Evolutionary conservation across 2,888 invertebrate genomes (phyloP).

Genomic region (Pollenia labialis): DNA sequence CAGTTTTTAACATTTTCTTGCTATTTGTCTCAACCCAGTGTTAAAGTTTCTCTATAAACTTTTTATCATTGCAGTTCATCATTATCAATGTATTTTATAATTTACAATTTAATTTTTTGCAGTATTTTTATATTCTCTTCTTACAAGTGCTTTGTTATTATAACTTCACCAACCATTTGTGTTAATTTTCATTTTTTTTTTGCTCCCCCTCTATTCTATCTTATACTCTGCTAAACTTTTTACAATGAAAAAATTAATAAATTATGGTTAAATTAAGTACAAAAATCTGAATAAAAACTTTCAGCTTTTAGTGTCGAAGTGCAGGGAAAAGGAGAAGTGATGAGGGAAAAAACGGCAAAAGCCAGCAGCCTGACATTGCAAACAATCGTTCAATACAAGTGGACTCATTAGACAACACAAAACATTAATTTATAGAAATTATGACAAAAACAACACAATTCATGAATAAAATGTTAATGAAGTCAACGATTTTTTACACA

Average conservation of each 20-base stretch:
- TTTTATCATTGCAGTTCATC: constrained; percentile 8
- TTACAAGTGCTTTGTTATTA: constrained; percentile 21
- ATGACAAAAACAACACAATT: constrained; percentile 28
- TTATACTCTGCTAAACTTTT: constrained; percentile 25
- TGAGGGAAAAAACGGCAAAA: too few relatives aligned
- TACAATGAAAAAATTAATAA: background rate
- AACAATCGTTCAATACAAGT: constrained; percentile 47
- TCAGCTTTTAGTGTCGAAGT: constrained; percentile 4
- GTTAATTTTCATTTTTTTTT: constrained; percentile 42
- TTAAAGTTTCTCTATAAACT: background rate
- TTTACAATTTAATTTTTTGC: constrained; percentile 20
- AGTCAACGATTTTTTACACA: constrained; percentile 7
- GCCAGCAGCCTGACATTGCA: constrained; percentile 18
- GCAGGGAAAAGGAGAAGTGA: background rate
- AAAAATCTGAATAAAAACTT: constrained; percentile 20
- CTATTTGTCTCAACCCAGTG: background rate
- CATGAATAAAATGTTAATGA: constrained; percentile 43
- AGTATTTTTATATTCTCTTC: background rate
- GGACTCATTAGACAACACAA: constrained; percentile 48
- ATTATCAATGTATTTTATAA: constrained; percentile 26
- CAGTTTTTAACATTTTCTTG: too few relatives aligned
- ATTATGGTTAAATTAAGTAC: constrained; percentile 32
- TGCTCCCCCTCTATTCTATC: background rate
- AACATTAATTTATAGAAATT: constrained; percentile 35
- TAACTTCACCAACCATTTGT: constrained; percentile 17